Evolutionary conservation across 1,140 invertebrate species (phyloP), one percentile per base, ranked within the genome.

Genomic region (Drosophila rufa): DNA sequence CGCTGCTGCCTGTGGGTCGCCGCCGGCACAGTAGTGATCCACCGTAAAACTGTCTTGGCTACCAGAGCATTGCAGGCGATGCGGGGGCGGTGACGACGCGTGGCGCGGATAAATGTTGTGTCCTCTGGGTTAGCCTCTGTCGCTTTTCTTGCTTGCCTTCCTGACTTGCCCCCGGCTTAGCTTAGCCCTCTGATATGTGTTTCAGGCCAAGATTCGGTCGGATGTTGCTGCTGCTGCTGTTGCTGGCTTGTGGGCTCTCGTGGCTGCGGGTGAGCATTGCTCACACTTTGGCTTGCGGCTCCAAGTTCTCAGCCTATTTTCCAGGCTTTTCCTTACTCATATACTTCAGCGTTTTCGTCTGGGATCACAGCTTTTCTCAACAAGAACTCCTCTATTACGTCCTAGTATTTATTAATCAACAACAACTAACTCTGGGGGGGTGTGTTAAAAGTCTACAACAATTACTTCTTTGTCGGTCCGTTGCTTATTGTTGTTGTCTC

Each of bases 21-120:
- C 89, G 75, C 80, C 87, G 78, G 82, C 89, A 82, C 92, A 93
- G 81, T 92, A 93, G 77, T 92, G 92, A 91, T 93, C 92, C 91
- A 92, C 91, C 91, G 92, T 92, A 92, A 93, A 93, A 92, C 92
- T 93, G 75, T 93, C 92, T 92, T 93, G 92, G 92, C 92, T 93
- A 93, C 92, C 92, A 93, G 92, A 93, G 86, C 92, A 93, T 93
- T 93, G 92, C 82, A 93, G 86, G 82, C 92, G 91, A 85, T 92
- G 92, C 81, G 87, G 91, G 92, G 92, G 87, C 79, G 92, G 92
- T 85, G 92, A 78, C 74, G 92, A 93, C 68, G 91, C 91, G 82
- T 93, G 92, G 67, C 92, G 87, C 74, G 92, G 92, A 69, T 93
- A 93, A 93, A 93, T 93, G 85, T 92, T 93, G 84, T 84, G 60